phyloP scores from a whole-genome alignment of 2,113 vertebrate species.

The zebrafish (Danio rerio) region DNA sequence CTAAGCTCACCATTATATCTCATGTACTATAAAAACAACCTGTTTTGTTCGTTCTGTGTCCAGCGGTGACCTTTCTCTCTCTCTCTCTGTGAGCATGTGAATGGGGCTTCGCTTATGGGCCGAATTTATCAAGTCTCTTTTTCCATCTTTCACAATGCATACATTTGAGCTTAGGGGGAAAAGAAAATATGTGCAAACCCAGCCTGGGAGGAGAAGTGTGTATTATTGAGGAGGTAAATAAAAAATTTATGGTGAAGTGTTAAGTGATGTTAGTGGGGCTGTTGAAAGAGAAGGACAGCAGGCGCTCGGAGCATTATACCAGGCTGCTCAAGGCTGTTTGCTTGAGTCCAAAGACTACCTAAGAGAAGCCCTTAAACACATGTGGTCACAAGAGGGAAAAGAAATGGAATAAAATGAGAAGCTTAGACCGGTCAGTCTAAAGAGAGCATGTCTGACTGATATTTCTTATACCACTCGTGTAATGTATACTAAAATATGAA shows the following conservation, averaged over 20 bases:
- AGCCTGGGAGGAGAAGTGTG: constrained; percentile 55
- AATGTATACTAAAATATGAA: no score
- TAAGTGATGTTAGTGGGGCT: constrained; percentile 66
- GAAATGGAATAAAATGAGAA: background rate
- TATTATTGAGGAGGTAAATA: constrained; percentile 75
- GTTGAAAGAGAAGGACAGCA: constrained; percentile 20
- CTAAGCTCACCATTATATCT: background rate
- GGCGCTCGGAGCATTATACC: constrained; percentile 9
- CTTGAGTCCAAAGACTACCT: background rate
- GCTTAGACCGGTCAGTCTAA: no score
- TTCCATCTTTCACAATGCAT: constrained; percentile 30
- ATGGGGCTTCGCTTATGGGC: constrained; percentile 6
- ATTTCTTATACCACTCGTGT: no score
- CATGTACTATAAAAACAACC: background rate
- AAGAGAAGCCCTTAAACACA: background rate
- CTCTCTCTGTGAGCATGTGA: constrained; percentile 1
- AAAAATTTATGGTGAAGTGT: constrained; percentile 73
- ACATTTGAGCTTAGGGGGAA: constrained; percentile 35
- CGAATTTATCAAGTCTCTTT: constrained; percentile 30
- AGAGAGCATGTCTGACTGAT: no score
- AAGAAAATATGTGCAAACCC: constrained; percentile 8
- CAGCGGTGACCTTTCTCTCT: background rate
- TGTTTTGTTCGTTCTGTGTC: background rate
- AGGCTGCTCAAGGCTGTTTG: constrained; percentile 13
- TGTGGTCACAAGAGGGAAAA: background rate